Conservation (phyloP, 2,888 invertebrate species). For the Ctena decussata region DNA sequence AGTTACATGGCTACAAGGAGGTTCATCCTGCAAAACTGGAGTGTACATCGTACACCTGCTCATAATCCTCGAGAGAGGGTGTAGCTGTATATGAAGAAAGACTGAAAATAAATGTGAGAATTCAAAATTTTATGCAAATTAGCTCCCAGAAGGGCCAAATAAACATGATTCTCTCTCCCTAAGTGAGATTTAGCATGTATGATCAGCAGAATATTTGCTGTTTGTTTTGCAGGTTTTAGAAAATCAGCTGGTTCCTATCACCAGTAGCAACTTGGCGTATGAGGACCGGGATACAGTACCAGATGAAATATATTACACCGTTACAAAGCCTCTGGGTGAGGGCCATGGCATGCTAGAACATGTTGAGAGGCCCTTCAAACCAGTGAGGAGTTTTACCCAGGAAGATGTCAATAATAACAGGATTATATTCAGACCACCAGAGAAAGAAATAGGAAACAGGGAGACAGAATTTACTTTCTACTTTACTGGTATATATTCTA, state of each 20-base stretch:
- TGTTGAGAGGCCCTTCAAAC: constrained; percentile 74
- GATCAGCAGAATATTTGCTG: too few relatives aligned
- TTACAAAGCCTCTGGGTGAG: constrained; percentile 72
- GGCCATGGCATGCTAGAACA: constrained; percentile 81
- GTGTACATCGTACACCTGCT: too few relatives aligned
- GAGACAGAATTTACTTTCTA: constrained; percentile 77
- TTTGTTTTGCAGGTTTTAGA: constrained; percentile 74
- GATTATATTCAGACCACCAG: constrained; percentile 83
- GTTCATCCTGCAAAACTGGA: too few relatives aligned
- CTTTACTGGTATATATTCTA: constrained; percentile 80
- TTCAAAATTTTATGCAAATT: too few relatives aligned
- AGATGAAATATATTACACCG: constrained; percentile 72
- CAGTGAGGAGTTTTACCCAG: constrained; percentile 80
- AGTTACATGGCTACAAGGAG: too few relatives aligned
- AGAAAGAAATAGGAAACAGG: constrained; percentile 72
- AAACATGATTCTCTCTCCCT: too few relatives aligned
- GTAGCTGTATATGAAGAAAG: too few relatives aligned
- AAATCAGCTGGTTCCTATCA: constrained; percentile 79
- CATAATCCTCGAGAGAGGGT: too few relatives aligned
- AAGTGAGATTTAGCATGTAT: too few relatives aligned
- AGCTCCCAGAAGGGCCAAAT: too few relatives aligned
- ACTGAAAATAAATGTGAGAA: too few relatives aligned
- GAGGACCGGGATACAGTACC: constrained; percentile 69
- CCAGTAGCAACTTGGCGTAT: constrained; percentile 71
- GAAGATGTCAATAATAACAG: constrained; percentile 83